A percentile compares a stretch with the other conserved stretches of the same genome.
Conservation (phyloP, 2,113 vertebrate genomes). For the Cephalopterus ornatus region DNA sequence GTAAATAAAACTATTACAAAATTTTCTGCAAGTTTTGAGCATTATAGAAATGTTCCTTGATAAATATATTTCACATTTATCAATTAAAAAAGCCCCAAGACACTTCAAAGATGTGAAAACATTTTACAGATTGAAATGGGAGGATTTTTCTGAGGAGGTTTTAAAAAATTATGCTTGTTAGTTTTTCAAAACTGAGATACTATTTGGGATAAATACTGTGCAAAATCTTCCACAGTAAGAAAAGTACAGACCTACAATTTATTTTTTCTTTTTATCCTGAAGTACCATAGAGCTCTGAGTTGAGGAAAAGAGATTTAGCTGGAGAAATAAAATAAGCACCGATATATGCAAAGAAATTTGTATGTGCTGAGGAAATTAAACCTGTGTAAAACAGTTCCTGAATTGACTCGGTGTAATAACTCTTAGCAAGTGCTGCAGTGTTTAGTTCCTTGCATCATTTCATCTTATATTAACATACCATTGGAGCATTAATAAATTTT, state of each 20-base stretch:
- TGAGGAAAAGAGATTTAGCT: not conserved
- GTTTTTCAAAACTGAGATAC: not conserved
- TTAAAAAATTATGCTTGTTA: not conserved
- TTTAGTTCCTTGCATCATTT: not conserved
- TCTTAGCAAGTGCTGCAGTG: not conserved
- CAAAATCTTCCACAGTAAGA: not conserved
- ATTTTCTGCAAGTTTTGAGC: not conserved
- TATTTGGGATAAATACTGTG: not conserved
- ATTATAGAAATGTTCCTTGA: not conserved
- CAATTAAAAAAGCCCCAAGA: not conserved
- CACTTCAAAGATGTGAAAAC: not conserved
- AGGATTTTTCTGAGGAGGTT: not conserved
- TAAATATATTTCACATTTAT: not conserved
- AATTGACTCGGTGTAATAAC: accelerated
- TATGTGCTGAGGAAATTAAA: not conserved
- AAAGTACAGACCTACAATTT: not conserved
- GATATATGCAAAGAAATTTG: not conserved
- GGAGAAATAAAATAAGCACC: not conserved
- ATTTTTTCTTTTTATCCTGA: not conserved
- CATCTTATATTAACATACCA: too few relatives aligned
- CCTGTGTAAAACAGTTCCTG: not conserved
- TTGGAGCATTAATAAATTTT: not conserved
- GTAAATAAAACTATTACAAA: not conserved
- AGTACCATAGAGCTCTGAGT: not conserved
- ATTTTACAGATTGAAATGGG: not conserved